Evolutionary conservation across 1,140 invertebrate genomes (phyloP), one percentile per base, ranked within the genome.

Genomic region (Diorhabda carinulata): DNA sequence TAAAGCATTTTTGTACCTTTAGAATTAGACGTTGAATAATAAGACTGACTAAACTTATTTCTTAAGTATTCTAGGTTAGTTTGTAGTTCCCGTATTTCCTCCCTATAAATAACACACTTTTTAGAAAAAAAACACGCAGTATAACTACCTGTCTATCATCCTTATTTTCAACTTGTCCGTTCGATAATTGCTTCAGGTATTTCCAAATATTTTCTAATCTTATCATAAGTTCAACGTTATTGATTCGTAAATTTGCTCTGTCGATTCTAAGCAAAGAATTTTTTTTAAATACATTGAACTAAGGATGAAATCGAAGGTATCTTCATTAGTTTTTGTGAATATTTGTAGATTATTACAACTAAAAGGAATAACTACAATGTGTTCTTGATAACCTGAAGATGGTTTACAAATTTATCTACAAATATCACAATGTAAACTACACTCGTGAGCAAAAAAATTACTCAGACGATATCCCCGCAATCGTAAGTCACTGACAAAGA

Each of bases 61-160:
- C 79, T 83, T 75, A 85, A 82, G 78, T 79, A 81, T 75, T 84
- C 83, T 82, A 85, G 80, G 81, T 82, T 85, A 80, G 83, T 83
- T 81, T 85, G 84, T 81, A 85, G 80, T 78, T 83, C 79, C 75
- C 82, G 83, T 83, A 85, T 84, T 82, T 85, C 84, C 80, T 83
- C 81, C 83, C 84, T 85, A 76, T 73, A 78, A 71, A 77, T 57
- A 77, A 75, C 66, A 58, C 56, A 59, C 57, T 58, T 43, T 66
- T 66, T 9, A 8, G n/a, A 59, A 60, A 66, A 6, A 58, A 6
- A 58, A 8, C 52, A 44, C 7, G 8, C 7, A 66, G 43, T 52
- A 52, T 52, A 52, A 25, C 10, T 64, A 64, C 63, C 63, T 64
- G 44, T 9, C 45, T 45, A 56, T 25, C 63, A 57, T 64, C 63